Conservation (phyloP, 2,113 vertebrate genomes). For the Mionectes macconnelli region DNA sequence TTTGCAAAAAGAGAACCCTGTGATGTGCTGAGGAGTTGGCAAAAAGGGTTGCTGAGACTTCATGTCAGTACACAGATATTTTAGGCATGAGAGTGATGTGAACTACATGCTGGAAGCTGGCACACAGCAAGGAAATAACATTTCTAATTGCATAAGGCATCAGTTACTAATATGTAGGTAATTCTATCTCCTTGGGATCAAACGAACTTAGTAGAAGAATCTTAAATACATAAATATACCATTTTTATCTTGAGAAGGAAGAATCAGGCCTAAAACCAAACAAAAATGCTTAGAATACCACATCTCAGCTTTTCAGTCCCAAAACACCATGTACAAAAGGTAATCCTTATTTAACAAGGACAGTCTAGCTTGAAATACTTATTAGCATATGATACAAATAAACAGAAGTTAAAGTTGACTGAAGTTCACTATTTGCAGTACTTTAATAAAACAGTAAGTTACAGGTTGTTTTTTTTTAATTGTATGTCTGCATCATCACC, state of each 20-base stretch:
- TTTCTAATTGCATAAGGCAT: conserved; percentile 25
- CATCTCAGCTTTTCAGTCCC: not conserved
- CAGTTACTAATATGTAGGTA: not conserved
- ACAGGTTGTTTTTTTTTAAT: not conserved
- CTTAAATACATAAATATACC: not conserved
- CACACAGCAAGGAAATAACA: not conserved
- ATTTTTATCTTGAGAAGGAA: not conserved
- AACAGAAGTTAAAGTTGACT: not conserved
- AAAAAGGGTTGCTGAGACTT: not conserved
- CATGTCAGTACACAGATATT: not conserved
- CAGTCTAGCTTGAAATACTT: not conserved
- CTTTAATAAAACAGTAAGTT: not conserved
- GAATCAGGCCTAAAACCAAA: not conserved
- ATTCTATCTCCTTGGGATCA: not conserved
- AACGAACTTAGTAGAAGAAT: not conserved
- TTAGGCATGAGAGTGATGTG: not conserved
- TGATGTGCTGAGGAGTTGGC: not conserved
- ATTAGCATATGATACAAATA: not conserved
- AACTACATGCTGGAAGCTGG: not conserved
- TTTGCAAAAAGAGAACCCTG: not conserved
- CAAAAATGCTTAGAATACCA: not conserved
- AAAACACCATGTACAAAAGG: not conserved
- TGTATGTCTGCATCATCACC: not conserved
- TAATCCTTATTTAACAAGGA: not conserved
- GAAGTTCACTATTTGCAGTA: not conserved